phyloP scores from a whole-genome alignment of 23 tunicate genomes.

The Styela clava region DNA sequence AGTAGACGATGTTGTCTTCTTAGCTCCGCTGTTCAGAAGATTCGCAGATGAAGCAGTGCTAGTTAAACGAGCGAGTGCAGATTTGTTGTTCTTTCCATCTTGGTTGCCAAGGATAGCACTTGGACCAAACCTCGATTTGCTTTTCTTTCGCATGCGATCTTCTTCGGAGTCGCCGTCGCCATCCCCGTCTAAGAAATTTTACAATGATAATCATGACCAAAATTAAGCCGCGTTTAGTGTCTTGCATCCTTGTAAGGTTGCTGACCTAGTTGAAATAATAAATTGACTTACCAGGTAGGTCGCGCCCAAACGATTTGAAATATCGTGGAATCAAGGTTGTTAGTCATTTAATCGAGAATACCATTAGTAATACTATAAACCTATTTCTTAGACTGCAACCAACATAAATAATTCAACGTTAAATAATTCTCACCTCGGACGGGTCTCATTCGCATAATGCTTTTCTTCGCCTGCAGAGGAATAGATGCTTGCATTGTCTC shows the following conservation, averaged over 20 bases:
- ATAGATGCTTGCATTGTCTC: slow-evolving; percentile 53
- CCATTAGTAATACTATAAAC: no score
- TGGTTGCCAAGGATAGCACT: slow-evolving; percentile 6
- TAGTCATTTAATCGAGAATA: no score
- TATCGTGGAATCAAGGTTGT: no score
- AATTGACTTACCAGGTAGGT: no score
- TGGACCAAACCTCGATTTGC: slow-evolving; percentile 19
- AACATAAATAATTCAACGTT: no score
- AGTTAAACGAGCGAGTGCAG: slow-evolving; percentile 3
- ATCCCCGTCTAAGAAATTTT: slow-evolving; percentile 11
- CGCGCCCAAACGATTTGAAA: no score
- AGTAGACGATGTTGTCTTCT: background rate
- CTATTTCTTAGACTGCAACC: no score
- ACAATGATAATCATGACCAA: no score
- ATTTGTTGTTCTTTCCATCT: background rate
- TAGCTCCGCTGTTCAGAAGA: background rate
- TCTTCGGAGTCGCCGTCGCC: slow-evolving; percentile 7
- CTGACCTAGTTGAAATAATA: no score
- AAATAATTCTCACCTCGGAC: slow-evolving; percentile 7
- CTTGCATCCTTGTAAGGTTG: no score
- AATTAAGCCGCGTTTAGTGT: no score
- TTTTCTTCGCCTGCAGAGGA: slow-evolving; percentile 44
- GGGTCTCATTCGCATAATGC: slow-evolving; percentile 28
- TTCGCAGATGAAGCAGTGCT: background rate
- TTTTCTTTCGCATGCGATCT: background rate